A percentile compares a stretch with the other conserved stretches of the same genome.
Conservation (phyloP, 2,888 invertebrate genomes). For the Hartigia nigra region DNA sequence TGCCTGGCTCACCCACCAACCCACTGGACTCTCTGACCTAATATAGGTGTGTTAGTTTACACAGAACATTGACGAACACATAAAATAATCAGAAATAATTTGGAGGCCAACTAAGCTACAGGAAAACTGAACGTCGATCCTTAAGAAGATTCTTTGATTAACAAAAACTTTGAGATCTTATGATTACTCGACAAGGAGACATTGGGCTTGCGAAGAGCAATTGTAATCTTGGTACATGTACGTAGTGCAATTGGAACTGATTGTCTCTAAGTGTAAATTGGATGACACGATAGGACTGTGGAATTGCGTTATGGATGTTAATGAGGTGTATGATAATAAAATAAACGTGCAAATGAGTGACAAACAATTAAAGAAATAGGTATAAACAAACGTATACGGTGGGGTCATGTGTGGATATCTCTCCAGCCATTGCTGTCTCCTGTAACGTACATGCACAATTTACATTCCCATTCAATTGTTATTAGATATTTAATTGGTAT, state of each 20-base stretch:
- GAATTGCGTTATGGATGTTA: not conserved
- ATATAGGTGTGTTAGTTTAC: constrained; percentile 56
- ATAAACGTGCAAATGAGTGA: constrained; percentile 35
- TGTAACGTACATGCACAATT: constrained; percentile 58
- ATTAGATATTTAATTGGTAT: not conserved
- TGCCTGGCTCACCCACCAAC: constrained; percentile 64
- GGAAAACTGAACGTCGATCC: not conserved
- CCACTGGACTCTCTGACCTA: constrained; percentile 65
- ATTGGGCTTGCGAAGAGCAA: not conserved
- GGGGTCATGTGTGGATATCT: constrained; percentile 57
- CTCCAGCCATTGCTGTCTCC: constrained; percentile 60
- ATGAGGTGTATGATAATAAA: constrained; percentile 21
- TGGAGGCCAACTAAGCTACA: not conserved
- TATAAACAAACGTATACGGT: constrained; percentile 62
- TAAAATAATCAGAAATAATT: not conserved
- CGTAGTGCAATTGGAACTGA: not conserved
- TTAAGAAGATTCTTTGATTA: not conserved
- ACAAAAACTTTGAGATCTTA: not conserved
- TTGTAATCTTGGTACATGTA: not conserved
- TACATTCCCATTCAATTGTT: constrained; percentile 25
- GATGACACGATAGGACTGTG: not conserved
- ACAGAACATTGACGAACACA: constrained; percentile 37
- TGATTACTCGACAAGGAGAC: not conserved
- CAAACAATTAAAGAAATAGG: constrained; percentile 42
- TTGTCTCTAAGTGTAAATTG: not conserved